These are phyloP conservation scores for Heliconius ismenius DNA, from an alignment of 2,888 invertebrate genomes.

Conservation along the genomic window DNA sequence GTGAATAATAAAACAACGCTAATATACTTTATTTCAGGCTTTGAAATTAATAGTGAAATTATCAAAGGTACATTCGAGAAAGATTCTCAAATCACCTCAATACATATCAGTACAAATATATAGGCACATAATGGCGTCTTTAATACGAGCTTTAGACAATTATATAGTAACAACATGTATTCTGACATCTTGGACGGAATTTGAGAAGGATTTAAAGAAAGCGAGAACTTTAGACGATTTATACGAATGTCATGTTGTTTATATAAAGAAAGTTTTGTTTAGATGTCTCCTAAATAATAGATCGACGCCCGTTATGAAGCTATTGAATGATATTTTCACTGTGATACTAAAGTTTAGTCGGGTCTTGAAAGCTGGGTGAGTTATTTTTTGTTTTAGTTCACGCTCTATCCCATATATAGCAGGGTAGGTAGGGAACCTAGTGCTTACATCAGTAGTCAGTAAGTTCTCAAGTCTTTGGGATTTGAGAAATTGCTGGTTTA, in stretches of 20 bases:
- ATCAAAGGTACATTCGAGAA: slow-evolving; percentile 67
- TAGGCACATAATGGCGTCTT: slow-evolving; percentile 88
- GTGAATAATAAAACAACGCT: neutral
- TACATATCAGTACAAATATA: slow-evolving; percentile 87
- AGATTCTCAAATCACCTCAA: slow-evolving; percentile 83
- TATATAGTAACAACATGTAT: slow-evolving; percentile 90
- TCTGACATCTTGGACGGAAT: slow-evolving; percentile 87
- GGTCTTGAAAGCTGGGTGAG: slow-evolving; percentile 79
- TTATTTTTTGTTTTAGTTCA: slow-evolving; percentile 34
- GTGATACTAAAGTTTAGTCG: slow-evolving; percentile 87
- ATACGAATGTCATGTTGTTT: slow-evolving; percentile 86
- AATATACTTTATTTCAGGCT: slow-evolving; percentile 63
- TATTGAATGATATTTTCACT: slow-evolving; percentile 87
- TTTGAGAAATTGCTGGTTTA: too few species aligned
- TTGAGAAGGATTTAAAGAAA: slow-evolving; percentile 85
- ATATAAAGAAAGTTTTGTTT: slow-evolving; percentile 88
- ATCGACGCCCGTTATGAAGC: slow-evolving; percentile 85
- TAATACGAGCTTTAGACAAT: slow-evolving; percentile 88
- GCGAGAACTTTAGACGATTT: slow-evolving; percentile 87
- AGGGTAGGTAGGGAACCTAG: neutral
- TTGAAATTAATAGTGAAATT: slow-evolving; percentile 83
- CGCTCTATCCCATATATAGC: neutral
- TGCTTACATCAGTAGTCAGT: too few species aligned
- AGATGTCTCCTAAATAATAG: slow-evolving; percentile 88
- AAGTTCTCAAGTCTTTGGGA: too few species aligned